Evolutionary conservation across 2,888 invertebrate genomes (phyloP).

Genomic region (Erpobdella octoculata): DNA sequence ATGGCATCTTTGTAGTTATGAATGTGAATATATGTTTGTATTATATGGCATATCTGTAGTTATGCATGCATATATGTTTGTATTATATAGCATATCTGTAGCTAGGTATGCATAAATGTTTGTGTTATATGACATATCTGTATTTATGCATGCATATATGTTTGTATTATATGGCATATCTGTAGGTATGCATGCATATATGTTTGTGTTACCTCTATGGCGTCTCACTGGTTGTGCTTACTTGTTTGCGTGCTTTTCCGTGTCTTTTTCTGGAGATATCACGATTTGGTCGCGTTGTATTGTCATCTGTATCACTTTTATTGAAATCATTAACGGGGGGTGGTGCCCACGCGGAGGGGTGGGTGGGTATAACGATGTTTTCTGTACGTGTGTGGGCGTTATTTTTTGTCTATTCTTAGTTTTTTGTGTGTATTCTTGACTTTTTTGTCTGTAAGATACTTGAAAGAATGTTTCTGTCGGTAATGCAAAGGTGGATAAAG

Average conservation of each 20-base stretch:
- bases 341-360: too few species aligned
- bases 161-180: neutral
- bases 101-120: conserved; percentile 29
- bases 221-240: neutral
- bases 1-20: neutral
- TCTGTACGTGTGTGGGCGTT: too few species aligned
- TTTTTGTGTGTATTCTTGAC: too few species aligned
- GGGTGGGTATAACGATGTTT: too few species aligned
- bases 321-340: too few species aligned
- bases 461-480: too few species aligned
- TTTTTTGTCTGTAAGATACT: too few species aligned
- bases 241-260: neutral
- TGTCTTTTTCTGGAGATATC: neutral
- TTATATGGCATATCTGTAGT: neutral
- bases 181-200: conserved; percentile 18
- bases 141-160: conserved; percentile 21
- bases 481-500: too few species aligned
- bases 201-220: neutral
- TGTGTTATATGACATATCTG: conserved; percentile 21
- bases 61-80: conserved; percentile 11
- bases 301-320: too few species aligned
- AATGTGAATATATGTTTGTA: neutral
- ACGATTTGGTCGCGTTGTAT: neutral
- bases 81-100: conserved; percentile 17
- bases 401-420: too few species aligned